A percentile compares a stretch with the other conserved stretches of the same genome.
phyloP scores from a whole-genome alignment of 1,140 invertebrate genomes.

The Zaprionus ghesquierei region DNA sequence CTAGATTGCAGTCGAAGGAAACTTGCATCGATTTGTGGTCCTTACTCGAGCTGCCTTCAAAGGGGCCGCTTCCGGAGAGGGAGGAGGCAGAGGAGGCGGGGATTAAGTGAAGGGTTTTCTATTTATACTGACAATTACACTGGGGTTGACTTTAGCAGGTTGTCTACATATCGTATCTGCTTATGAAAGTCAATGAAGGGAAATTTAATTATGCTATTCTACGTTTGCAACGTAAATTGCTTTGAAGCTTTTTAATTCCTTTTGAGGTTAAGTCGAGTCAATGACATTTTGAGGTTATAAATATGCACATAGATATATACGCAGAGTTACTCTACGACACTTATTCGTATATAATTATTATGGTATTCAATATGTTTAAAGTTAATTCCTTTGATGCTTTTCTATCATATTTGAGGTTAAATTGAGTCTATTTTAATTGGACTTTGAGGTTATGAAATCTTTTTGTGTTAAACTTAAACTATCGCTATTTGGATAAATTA shows the following conservation, averaged over 20 bases:
- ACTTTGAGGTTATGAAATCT: too few relatives aligned
- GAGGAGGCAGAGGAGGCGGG: not conserved
- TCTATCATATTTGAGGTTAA: not conserved
- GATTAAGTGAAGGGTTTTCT: not conserved
- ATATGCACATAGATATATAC: too few relatives aligned
- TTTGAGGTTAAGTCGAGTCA: too few relatives aligned
- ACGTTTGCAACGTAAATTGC: not conserved
- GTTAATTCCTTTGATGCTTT: not conserved
- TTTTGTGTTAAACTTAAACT: too few relatives aligned
- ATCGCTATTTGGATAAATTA: too few relatives aligned
- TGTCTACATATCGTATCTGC: not conserved
- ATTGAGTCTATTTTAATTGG: not conserved
- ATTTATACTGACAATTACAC: not conserved
- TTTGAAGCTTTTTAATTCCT: not conserved
- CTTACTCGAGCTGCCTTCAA: conserved; percentile 10
- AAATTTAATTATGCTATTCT: not conserved
- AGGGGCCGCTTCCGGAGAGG: not conserved
- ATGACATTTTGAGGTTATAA: not conserved
- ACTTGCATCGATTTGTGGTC: conserved; percentile 34
- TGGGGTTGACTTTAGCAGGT: not conserved
- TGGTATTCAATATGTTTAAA: not conserved
- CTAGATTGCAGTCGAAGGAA: conserved; percentile 13
- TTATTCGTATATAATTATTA: too few relatives aligned
- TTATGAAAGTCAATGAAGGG: not conserved
- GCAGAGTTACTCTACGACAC: too few relatives aligned